Evolutionary conservation across 1,140 invertebrate species (phyloP).

Genomic region (Lepeophtheirus salmonis): DNA sequence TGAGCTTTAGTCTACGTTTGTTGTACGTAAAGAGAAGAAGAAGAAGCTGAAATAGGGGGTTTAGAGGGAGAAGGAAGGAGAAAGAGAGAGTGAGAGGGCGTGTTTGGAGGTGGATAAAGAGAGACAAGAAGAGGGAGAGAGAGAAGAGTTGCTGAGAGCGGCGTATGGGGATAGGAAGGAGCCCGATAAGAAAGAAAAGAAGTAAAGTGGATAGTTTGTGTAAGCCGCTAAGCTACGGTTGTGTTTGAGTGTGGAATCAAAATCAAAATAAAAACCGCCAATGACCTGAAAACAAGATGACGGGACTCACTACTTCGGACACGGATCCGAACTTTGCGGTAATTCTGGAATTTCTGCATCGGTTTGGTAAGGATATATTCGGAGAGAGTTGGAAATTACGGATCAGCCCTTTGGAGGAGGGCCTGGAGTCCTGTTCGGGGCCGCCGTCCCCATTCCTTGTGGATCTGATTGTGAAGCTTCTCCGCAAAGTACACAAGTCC

Average conservation of each 20-base stretch:
- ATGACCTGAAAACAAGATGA: too few relatives aligned
- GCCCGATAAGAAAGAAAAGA: too few relatives aligned
- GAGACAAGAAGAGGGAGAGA: not conserved
- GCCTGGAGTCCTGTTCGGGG: not conserved
- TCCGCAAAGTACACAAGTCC: conserved; percentile 64
- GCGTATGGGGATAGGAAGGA: too few relatives aligned
- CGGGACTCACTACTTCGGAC: not conserved
- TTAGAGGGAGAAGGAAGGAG: not conserved
- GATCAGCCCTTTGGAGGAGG: not conserved
- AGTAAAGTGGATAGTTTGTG: not conserved
- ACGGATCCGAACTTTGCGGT: conserved; percentile 12
- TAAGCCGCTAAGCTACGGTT: too few relatives aligned
- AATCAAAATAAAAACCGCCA: too few relatives aligned
- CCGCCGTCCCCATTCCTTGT: conserved; percentile 57
- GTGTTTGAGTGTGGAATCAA: too few relatives aligned
- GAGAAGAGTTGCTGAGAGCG: too few relatives aligned
- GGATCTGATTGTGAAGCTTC: conserved; percentile 68
- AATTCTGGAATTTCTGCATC: not conserved
- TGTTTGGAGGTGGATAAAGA: not conserved
- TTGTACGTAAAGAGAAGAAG: too few relatives aligned
- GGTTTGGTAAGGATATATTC: not conserved
- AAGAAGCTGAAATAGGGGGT: not conserved
- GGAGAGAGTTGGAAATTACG: not conserved
- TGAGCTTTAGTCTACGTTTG: too few relatives aligned
- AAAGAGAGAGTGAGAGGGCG: not conserved